Conservation (phyloP, 30 jellyfish, hydroid and myxozoan species). For the Hydractinia echinata region DNA sequence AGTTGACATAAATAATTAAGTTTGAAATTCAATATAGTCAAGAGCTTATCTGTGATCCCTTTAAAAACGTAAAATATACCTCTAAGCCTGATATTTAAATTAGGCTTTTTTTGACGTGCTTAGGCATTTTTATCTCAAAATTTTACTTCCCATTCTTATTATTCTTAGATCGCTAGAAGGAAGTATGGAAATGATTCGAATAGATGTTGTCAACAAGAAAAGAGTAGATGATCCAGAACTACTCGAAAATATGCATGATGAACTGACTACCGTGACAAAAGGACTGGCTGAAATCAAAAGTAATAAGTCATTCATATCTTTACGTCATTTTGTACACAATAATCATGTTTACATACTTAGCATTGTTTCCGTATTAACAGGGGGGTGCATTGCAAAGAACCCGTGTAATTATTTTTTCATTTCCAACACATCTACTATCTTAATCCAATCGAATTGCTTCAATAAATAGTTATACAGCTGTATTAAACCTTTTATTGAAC, state of each 20-base stretch:
- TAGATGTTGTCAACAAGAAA: slow-evolving; percentile 69
- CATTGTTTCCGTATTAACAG: no score
- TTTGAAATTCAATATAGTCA: background rate
- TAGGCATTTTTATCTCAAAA: no score
- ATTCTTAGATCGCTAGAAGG: slow-evolving; percentile 71
- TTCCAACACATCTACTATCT: no score
- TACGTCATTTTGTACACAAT: no score
- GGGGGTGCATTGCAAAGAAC: no score
- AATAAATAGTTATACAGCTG: no score
- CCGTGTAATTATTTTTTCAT: no score
- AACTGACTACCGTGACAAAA: slow-evolving; percentile 52
- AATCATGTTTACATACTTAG: no score
- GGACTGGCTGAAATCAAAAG: slow-evolving; percentile 71
- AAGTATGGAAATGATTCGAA: slow-evolving; percentile 72
- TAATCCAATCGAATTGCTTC: no score
- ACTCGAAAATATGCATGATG: slow-evolving; percentile 50
- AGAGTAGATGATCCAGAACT: slow-evolving; percentile 53
- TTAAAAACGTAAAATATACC: background rate
- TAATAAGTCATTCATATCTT: slow-evolving; percentile 11
- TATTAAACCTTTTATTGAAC: no score
- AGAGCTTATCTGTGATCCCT: background rate
- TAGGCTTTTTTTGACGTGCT: no score
- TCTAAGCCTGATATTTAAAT: background rate
- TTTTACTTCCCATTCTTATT: background rate
- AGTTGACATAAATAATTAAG: background rate